Evolutionary conservation across 2,888 invertebrate species (phyloP).

Genomic region (Polymixis lichenea): DNA sequence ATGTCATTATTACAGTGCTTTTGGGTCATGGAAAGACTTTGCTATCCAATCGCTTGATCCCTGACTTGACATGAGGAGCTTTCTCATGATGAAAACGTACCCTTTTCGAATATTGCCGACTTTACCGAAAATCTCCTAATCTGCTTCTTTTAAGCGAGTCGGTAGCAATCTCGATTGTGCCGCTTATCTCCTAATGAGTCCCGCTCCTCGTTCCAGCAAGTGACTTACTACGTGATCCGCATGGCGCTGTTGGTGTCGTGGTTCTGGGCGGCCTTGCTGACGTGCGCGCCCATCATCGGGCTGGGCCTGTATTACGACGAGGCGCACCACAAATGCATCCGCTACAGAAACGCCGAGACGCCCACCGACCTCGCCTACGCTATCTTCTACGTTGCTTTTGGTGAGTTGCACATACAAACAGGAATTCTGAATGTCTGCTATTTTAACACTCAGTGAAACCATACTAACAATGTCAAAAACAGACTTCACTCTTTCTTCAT

Average conservation of each 20-base stretch:
- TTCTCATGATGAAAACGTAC: neutral
- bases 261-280: conserved; percentile 92
- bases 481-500: neutral
- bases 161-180: neutral
- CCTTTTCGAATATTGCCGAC: neutral
- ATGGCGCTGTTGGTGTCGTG: conserved; percentile 93
- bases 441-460: neutral
- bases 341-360: conserved; percentile 93
- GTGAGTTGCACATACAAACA: conserved; percentile 87
- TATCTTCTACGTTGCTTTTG: conserved; percentile 93
- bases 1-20: too few relatives aligned
- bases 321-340: conserved; percentile 88
- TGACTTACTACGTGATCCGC: conserved; percentile 94
- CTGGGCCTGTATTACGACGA: conserved; percentile 93
- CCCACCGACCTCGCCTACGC: conserved; percentile 93
- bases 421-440: neutral
- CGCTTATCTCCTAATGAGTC: conserved; percentile 1
- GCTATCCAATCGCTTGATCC: neutral
- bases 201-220: conserved; percentile 91
- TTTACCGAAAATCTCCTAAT: neutral
- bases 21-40: too few relatives aligned
- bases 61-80: neutral
- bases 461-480: neutral
- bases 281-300: conserved; percentile 94
- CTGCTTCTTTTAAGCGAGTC: too few relatives aligned